Percentiles rank a stretch among this genome's conserved stretches.
Evolutionary conservation across 2,797 vertebrate species (phyloP).

Genomic region (Coregonus suidteri): DNA sequence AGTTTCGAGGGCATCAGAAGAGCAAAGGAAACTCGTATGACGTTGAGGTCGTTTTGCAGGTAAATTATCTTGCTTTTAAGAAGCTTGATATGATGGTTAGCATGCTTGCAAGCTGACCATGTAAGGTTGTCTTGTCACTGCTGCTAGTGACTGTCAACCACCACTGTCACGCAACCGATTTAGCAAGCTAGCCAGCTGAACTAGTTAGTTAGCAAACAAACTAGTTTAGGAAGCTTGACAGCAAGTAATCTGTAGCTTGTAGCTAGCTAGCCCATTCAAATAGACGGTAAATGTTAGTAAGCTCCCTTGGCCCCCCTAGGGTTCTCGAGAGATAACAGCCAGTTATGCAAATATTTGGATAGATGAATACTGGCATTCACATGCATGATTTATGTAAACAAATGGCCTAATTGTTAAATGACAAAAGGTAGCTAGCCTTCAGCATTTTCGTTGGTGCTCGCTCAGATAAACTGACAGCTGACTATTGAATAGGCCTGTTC

Average conservation of each 20-base stretch:
- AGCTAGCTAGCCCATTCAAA: neutral
- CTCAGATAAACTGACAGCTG: neutral
- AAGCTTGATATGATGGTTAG: neutral
- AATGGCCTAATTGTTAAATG: neutral
- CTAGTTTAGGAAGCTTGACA: neutral
- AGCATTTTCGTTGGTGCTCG: neutral
- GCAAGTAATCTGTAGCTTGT: neutral
- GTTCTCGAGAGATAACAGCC: too few species aligned
- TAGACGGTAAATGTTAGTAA: neutral
- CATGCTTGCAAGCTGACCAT: neutral
- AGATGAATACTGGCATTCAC: neutral
- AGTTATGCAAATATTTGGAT: conserved; percentile 7
- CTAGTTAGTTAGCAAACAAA: neutral
- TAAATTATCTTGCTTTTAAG: conserved; percentile 56
- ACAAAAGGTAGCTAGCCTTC: neutral
- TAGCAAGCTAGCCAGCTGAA: neutral
- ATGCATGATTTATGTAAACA: conserved; percentile 25
- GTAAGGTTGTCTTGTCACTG: neutral
- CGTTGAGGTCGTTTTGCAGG: conserved; percentile 96
- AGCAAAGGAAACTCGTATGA: conserved; percentile 98
- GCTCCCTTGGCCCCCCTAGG: too few species aligned
- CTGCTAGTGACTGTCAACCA: neutral
- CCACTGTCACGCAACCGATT: neutral
- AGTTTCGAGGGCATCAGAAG: conserved; percentile 95
- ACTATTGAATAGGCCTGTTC: neutral